Evolutionary conservation across 2,888 invertebrate species (phyloP), one percentile per base, ranked within the genome.

Genomic region (Uropetala carovei): DNA sequence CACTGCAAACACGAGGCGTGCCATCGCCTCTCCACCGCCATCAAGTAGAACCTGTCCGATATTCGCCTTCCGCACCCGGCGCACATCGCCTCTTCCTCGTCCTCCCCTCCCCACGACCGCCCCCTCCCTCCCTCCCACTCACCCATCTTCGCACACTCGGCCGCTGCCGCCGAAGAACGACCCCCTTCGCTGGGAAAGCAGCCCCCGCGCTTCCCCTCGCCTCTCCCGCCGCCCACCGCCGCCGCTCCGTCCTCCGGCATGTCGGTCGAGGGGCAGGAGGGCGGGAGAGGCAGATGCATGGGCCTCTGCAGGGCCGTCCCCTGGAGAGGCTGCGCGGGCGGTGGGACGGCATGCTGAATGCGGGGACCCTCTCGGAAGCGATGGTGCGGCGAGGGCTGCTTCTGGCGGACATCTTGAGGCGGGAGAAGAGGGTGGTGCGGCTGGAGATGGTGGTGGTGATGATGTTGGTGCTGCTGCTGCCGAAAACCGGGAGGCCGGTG

Each of bases 11-110:
- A 99, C 92, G 98, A 97, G 86, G 98, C 97, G 95, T 99, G 99
- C 99, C 99, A 99, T 95, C 98, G 97, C 94, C 98, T 96, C 95
- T 99, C 99, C 93, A 98, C 97, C 43, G 99, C 98, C 94, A 98
- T 97, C 94, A 99, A 96, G 96, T 98, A 99, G 96, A 97, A 99
- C 94, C 98, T 96, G 96, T 99, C 99, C 93, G 97, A 97, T 95
- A 99, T 99, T 94, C 97, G 96, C 92, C 96, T 96, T 18, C 98
- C 98, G 95, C 99, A 99, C 91, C 98, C 99, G 92, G 98, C 98
- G 95, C 99, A 99, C 92, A 96, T 95, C 93, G 86, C 86, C 18
- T 85, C 86, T 58, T 96, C 96, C 83, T 95, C 95, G 93, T 95
- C 93, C 94, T 93, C 93, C 82, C 94, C 94, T 22, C 43, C 83